phyloP scores from a whole-genome alignment of 2,113 vertebrate species.

The Tor tambroides region DNA sequence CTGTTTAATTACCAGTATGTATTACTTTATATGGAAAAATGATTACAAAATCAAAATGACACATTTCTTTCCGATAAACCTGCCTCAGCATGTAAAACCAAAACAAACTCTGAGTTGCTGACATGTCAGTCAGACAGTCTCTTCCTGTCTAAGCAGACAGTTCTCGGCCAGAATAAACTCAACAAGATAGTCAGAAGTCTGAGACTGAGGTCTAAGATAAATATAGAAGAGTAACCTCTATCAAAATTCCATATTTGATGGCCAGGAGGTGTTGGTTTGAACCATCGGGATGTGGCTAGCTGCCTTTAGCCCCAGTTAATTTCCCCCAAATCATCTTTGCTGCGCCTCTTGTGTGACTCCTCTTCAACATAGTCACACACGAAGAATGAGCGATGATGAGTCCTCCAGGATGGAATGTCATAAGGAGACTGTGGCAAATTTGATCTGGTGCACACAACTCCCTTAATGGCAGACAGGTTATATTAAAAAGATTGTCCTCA shows the following conservation, averaged over 20 bases:
- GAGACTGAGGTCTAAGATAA: not conserved
- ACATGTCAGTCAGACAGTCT: not conserved
- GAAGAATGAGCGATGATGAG: slow-evolving; percentile 50
- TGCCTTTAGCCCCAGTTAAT: slow-evolving; percentile 42
- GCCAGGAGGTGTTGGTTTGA: not conserved
- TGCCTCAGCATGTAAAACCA: not conserved
- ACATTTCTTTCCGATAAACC: not conserved
- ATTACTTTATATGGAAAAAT: not conserved
- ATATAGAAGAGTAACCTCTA: slow-evolving; percentile 4
- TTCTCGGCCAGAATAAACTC: not conserved
- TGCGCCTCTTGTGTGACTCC: slow-evolving; percentile 24
- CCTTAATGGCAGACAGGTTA: slow-evolving; percentile 47
- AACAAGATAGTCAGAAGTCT: not conserved
- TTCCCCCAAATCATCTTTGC: slow-evolving; percentile 36
- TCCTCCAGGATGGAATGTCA: slow-evolving; percentile 42
- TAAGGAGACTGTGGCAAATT: slow-evolving; percentile 43
- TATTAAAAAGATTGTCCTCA: slow-evolving; percentile 44
- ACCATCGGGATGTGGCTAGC: not conserved
- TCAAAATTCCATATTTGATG: not conserved
- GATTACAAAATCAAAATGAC: not conserved
- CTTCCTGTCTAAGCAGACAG: not conserved
- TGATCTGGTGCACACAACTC: slow-evolving; percentile 44
- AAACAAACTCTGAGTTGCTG: not conserved
- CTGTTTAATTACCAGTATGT: not conserved
- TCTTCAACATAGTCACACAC: slow-evolving; percentile 30